Evolutionary conservation across 2,797 vertebrate species (phyloP).

Genomic region (Oreochromis grahami): DNA sequence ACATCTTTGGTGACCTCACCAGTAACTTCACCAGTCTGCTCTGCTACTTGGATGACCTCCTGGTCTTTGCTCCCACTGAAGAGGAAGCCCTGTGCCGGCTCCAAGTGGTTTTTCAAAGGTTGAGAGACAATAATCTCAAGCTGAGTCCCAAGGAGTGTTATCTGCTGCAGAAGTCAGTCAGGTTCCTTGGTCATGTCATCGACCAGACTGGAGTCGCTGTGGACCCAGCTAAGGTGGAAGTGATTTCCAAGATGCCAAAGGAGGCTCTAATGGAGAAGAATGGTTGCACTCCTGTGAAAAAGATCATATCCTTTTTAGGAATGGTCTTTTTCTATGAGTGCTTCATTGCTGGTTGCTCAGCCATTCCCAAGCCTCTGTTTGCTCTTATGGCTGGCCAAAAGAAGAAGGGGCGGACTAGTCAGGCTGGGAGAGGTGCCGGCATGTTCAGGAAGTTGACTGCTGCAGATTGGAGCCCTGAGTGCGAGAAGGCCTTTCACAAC

Average conservation of each 20-base stretch:
- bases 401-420: background rate
- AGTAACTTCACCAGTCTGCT: background rate
- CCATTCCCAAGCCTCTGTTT: background rate
- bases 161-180: background rate
- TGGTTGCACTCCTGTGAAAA: background rate
- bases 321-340: background rate
- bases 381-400: background rate
- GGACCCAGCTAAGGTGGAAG: background rate
- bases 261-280: background rate
- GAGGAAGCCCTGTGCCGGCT: background rate
- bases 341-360: background rate
- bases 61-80: background rate
- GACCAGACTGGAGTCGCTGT: background rate
- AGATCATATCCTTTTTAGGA: background rate
- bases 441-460: background rate
- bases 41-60: background rate
- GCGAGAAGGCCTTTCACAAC: background rate
- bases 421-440: background rate
- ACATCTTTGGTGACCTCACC: conserved; percentile 6
- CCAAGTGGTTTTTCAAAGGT: rapidly evolving
- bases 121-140: background rate
- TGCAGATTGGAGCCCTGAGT: background rate
- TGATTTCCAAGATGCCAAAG: background rate
- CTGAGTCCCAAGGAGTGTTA: background rate
- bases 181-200: background rate